Evolutionary conservation across 2,888 invertebrate genomes (phyloP).

Genomic region (Sphaerophoria taeniata): DNA sequence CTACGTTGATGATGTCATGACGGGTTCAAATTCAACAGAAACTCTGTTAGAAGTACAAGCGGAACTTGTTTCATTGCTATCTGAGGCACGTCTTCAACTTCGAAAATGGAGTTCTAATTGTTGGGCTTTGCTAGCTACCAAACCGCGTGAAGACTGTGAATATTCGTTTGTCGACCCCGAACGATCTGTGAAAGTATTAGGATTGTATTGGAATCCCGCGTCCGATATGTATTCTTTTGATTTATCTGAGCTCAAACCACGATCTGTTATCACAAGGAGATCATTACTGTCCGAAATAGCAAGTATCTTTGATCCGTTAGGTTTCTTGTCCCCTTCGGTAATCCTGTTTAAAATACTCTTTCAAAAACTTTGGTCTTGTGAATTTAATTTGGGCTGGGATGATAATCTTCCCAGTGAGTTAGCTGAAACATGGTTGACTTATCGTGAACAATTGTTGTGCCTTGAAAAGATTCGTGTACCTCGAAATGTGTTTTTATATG

Average conservation of each 20-base stretch:
- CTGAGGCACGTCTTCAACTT: slow-evolving; percentile 26
- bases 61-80: slow-evolving; percentile 26
- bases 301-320: slow-evolving; percentile 41
- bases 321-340: no score
- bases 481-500: slow-evolving; percentile 11
- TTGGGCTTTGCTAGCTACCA: slow-evolving; percentile 8
- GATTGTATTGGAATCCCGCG: slow-evolving; percentile 37
- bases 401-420: slow-evolving; percentile 45
- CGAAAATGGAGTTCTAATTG: slow-evolving; percentile 19
- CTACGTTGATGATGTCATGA: slow-evolving; percentile 70
- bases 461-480: slow-evolving; percentile 34
- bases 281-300: background rate
- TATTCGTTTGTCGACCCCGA: slow-evolving; percentile 21
- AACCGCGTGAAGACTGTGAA: slow-evolving; percentile 18
- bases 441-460: slow-evolving; percentile 8
- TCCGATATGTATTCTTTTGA: slow-evolving; percentile 18
- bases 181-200: slow-evolving; percentile 20
- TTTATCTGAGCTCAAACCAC: background rate
- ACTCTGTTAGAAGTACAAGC: slow-evolving; percentile 3
- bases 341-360: no score
- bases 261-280: background rate
- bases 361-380: slow-evolving; percentile 11
- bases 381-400: slow-evolving; percentile 51
- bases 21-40: slow-evolving; percentile 26
- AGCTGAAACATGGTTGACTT: slow-evolving; percentile 25